Percentiles rank a stretch among this genome's conserved stretches.
Conservation (phyloP, 2,113 vertebrate species). For the Crotalus helleri region DNA sequence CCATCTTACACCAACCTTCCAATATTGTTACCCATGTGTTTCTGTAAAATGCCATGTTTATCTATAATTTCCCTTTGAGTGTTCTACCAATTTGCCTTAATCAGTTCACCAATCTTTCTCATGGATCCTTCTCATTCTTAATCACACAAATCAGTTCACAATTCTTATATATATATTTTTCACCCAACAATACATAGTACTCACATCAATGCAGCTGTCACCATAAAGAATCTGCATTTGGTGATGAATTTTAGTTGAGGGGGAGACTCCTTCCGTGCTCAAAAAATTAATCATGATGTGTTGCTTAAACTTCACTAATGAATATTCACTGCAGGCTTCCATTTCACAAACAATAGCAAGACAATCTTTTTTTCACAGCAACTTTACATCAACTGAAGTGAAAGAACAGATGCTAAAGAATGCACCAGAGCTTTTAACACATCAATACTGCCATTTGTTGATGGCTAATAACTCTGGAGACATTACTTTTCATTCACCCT, state of each 20-base stretch:
- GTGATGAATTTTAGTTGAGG: background rate
- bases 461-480: background rate
- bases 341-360: background rate
- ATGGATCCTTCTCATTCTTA: background rate
- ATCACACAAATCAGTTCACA: background rate
- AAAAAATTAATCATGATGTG: background rate
- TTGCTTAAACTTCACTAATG: background rate
- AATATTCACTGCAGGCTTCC: background rate
- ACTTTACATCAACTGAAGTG: background rate
- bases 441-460: background rate
- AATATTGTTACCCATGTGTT: background rate
- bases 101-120: background rate
- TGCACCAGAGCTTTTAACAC: background rate
- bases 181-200: background rate
- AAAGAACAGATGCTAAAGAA: background rate
- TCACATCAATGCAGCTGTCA: background rate
- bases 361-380: background rate
- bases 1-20: background rate
- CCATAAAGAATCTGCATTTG: background rate
- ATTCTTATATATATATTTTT: background rate
- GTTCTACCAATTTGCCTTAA: background rate
- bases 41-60: background rate
- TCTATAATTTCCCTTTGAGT: background rate
- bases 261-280: background rate
- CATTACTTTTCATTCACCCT: background rate